Percentiles rank a stretch among this genome's conserved stretches.
phyloP scores from a whole-genome alignment of 2,113 vertebrate species.

The Phyllopteryx taeniolatus region DNA sequence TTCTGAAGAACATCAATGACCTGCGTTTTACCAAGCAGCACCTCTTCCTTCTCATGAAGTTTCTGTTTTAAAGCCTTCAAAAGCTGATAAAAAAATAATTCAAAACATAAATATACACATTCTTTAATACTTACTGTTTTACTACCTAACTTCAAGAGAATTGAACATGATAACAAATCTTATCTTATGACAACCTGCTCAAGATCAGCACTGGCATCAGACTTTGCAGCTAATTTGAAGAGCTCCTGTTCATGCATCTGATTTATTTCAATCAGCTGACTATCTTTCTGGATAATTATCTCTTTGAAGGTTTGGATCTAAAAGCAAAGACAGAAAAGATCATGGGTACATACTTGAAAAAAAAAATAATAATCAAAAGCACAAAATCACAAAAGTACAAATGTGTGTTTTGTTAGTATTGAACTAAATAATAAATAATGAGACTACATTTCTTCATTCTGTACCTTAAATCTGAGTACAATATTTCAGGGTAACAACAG shows the following conservation, averaged over 20 bases:
- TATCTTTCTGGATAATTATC: constrained; percentile 83
- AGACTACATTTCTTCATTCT: neutral
- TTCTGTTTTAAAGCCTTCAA: constrained; percentile 88
- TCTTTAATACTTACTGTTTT: neutral
- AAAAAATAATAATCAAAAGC: neutral
- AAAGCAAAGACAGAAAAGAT: constrained; percentile 20
- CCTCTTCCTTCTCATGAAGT: constrained; percentile 89
- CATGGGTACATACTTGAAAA: neutral
- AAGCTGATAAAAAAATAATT: constrained; percentile 47
- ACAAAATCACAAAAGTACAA: neutral
- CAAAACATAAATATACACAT: neutral
- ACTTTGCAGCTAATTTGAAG: constrained; percentile 84
- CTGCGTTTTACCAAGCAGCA: constrained; percentile 83
- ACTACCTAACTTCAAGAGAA: too few relatives aligned
- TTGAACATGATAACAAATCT: neutral
- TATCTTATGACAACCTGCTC: constrained; percentile 75
- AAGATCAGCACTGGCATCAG: constrained; percentile 84
- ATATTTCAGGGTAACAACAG: neutral
- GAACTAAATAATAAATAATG: neutral
- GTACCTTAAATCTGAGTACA: neutral
- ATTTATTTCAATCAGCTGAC: constrained; percentile 70
- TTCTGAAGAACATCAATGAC: constrained; percentile 87
- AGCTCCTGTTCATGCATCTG: constrained; percentile 86
- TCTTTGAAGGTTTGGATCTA: constrained; percentile 82
- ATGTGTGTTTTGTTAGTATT: too few relatives aligned